Evolutionary conservation across 2,888 invertebrate species (phyloP).

Genomic region (Ophonus ardosiacus): DNA sequence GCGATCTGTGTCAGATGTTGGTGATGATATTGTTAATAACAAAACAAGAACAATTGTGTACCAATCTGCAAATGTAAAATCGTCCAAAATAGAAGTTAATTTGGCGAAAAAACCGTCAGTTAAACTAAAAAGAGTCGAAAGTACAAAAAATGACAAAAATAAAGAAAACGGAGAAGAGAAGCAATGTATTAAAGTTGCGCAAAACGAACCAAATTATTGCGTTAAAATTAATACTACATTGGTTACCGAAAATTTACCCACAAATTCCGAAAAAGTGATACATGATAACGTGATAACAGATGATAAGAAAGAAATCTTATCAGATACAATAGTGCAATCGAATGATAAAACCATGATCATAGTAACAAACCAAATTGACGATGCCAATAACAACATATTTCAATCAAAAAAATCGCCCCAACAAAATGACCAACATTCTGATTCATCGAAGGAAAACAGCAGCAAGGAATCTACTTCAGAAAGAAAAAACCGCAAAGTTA

Average conservation of each 20-base stretch:
- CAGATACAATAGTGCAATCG: slow-evolving; percentile 67
- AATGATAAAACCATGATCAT: slow-evolving; percentile 67
- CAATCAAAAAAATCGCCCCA: slow-evolving; percentile 53
- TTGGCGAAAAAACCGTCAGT: slow-evolving; percentile 67
- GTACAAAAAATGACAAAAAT: slow-evolving; percentile 58
- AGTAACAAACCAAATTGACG: slow-evolving; percentile 65
- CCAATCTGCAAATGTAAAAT: slow-evolving; percentile 72
- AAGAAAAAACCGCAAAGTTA: slow-evolving; percentile 68
- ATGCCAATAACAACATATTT: slow-evolving; percentile 53
- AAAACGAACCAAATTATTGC: slow-evolving; percentile 15
- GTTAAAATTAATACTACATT: slow-evolving; percentile 50
- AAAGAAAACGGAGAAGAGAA: slow-evolving; percentile 56
- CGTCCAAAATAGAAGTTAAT: slow-evolving; percentile 68
- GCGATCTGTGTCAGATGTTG: slow-evolving; percentile 68
- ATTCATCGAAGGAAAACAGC: slow-evolving; percentile 65
- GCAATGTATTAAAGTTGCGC: slow-evolving; percentile 46
- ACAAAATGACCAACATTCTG: slow-evolving; percentile 63
- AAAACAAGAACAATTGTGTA: slow-evolving; percentile 73
- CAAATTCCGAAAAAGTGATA: slow-evolving; percentile 16
- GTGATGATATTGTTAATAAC: slow-evolving; percentile 68
- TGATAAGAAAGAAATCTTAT: slow-evolving; percentile 62
- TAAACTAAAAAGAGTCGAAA: slow-evolving; percentile 40
- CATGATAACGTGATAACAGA: slow-evolving; percentile 11
- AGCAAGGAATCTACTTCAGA: slow-evolving; percentile 65
- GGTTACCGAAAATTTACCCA: background rate